Percentiles rank a stretch among this genome's conserved stretches.
These are phyloP conservation scores for Acrocephalus kingi DNA, from an alignment of 2,113 vertebrate species.

Conservation along the genomic window DNA sequence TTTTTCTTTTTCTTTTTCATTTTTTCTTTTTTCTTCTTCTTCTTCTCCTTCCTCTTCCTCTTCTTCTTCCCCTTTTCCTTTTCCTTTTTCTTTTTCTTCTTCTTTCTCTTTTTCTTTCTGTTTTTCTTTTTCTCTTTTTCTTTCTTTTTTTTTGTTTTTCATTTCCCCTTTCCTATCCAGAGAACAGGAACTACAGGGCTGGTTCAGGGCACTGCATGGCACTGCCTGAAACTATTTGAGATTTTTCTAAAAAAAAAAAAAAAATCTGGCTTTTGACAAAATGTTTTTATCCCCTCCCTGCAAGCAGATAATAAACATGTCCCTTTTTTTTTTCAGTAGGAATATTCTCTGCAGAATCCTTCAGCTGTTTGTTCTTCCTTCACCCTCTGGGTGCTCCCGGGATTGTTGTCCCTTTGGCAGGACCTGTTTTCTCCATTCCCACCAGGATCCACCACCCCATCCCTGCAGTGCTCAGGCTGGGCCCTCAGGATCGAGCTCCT, in stretches of 20 bases:
- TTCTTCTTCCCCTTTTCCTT: too few species aligned
- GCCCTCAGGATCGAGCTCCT: background rate
- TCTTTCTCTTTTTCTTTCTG: too few species aligned
- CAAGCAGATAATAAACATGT: background rate
- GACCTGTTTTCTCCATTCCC: background rate
- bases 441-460: background rate
- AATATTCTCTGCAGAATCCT: background rate
- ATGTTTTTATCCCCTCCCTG: background rate
- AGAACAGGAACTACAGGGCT: background rate
- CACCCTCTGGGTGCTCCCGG: background rate
- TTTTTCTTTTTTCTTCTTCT: too few species aligned
- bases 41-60: too few species aligned
- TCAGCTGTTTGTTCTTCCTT: background rate
- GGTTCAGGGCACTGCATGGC: background rate
- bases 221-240: background rate
- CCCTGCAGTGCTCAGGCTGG: background rate
- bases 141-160: background rate
- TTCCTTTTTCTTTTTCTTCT: too few species aligned
- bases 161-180: background rate
- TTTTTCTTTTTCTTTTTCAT: too few species aligned
- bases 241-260: background rate
- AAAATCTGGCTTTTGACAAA: background rate
- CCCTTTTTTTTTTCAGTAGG: background rate
- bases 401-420: accelerated
- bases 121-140: too few species aligned